Conservation (phyloP, 1,140 invertebrate genomes). For the Pinna nobilis region DNA sequence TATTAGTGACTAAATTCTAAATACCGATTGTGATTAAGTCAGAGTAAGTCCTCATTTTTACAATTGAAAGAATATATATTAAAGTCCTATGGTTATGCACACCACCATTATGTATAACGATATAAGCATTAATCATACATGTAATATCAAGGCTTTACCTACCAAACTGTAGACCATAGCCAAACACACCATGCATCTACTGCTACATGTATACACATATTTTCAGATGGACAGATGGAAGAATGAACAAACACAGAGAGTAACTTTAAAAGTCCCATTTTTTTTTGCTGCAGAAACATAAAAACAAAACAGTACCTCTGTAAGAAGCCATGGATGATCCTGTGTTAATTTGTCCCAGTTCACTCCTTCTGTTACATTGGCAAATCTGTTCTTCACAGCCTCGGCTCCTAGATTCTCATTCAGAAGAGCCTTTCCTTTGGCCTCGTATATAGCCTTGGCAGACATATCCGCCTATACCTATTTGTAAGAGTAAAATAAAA, state of each 20-base stretch:
- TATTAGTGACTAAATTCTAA: too few relatives aligned
- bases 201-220: too few relatives aligned
- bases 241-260: too few relatives aligned
- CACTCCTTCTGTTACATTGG: conserved; percentile 85
- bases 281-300: not conserved
- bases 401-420: conserved; percentile 88
- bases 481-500: not conserved
- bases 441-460: conserved; percentile 98
- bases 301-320: conserved; percentile 77
- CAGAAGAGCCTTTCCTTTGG: conserved; percentile 94
- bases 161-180: not conserved
- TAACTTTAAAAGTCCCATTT: not conserved
- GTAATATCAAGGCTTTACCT: not conserved
- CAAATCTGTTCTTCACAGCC: conserved; percentile 86
- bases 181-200: not conserved
- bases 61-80: too few relatives aligned
- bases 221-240: too few relatives aligned
- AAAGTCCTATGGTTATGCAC: too few relatives aligned
- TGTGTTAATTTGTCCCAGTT: conserved; percentile 86
- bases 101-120: too few relatives aligned
- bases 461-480: conserved; percentile 83
- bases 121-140: too few relatives aligned
- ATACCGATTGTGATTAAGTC: too few relatives aligned
- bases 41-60: too few relatives aligned
- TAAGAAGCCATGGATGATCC: conserved; percentile 91